Base-by-base conservation (phyloP, 2,797 vertebrate species). In the Hemibagrus guttatus region DNA sequence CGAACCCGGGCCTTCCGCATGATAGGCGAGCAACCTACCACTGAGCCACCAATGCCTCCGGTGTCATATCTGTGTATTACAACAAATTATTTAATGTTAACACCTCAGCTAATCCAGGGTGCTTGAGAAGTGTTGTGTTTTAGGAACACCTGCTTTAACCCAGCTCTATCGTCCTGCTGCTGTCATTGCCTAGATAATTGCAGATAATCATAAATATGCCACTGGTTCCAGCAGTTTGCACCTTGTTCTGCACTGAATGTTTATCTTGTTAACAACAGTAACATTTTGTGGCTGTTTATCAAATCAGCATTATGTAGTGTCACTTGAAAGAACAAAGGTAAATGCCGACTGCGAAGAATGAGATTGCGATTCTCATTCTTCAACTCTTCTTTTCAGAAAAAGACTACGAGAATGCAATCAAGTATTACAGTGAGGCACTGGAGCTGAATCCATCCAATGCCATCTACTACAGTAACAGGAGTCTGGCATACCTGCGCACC, bases 391-490 rank as follows among this genome's bases (percentile, higher is more conserved):
- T 84, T 92, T 91, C 93, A 98, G 97, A 96, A 3, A 98, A 98
- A 94, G 97, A 98, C 92, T 99, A 99, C 56, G 98, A 99, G 89
- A 97, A 97, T 84, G 98, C 98, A 0, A 97, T 99, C 93, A 97
- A 97, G 93, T 97, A 93, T 93, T 99, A 99, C 94, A 93, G 96
- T 7, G 95, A 97, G 91, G 98, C 98, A 88, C 92, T 99, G 85
- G 97, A 97, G 56, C 93, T 98, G 92, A 97, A 97, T 90, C 96
- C 97, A 66, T 87, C 88, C 94, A 98, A 95, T 84, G 97, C 98
- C 91, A 94, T 99, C 93, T 98, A 97, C 95, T 98, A 96, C 85
- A 97, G 97, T 90, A 99, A 99, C 94, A 96, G 98, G 42, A 99
- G 98, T 93, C 92, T 99, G 96, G 97, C 98, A 16, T 98, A 98